phyloP scores from a whole-genome alignment of 2,797 vertebrate genomes.

The Lateolabrax maculatus region DNA sequence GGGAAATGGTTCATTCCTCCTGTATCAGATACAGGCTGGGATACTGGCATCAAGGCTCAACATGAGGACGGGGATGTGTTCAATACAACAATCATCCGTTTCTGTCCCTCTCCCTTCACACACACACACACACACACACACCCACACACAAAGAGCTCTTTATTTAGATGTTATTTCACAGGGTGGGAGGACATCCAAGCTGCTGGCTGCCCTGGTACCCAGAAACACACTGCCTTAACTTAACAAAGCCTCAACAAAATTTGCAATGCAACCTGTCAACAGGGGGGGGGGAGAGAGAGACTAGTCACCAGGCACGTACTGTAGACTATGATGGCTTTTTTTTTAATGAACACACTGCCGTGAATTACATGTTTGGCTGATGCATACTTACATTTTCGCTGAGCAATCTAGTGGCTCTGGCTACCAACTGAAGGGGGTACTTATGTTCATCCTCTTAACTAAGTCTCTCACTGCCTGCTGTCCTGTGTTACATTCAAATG shows the following conservation, averaged over 20 bases:
- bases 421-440: slow-evolving; percentile 28
- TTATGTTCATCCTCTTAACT: slow-evolving; percentile 71
- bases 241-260: slow-evolving; percentile 12
- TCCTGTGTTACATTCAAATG: slow-evolving; percentile 9
- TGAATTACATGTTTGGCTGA: slow-evolving; percentile 24
- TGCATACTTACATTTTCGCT: slow-evolving; percentile 14
- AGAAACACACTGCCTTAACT: slow-evolving; percentile 29
- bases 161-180: slow-evolving; percentile 81
- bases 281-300: too few relatives aligned
- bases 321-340: not conserved
- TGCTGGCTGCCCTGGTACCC: slow-evolving; percentile 66
- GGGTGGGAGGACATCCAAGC: slow-evolving; percentile 75
- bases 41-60: slow-evolving; percentile 77
- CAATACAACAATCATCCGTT: slow-evolving; percentile 79
- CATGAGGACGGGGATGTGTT: slow-evolving; percentile 79
- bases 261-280: slow-evolving; percentile 6
- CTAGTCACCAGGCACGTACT: not conserved
- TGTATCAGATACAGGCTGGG: slow-evolving; percentile 31
- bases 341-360: not conserved
- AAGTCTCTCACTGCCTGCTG: slow-evolving; percentile 29
- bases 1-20: slow-evolving; percentile 3
- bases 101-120: slow-evolving; percentile 47
- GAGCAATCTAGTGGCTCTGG: slow-evolving; percentile 11
- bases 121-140: slow-evolving; percentile 64
- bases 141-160: slow-evolving; percentile 83